A percentile compares a stretch with the other conserved stretches of the same genome.
phyloP scores from a whole-genome alignment of 2,113 vertebrate genomes.

The Cygnus buccinator region DNA sequence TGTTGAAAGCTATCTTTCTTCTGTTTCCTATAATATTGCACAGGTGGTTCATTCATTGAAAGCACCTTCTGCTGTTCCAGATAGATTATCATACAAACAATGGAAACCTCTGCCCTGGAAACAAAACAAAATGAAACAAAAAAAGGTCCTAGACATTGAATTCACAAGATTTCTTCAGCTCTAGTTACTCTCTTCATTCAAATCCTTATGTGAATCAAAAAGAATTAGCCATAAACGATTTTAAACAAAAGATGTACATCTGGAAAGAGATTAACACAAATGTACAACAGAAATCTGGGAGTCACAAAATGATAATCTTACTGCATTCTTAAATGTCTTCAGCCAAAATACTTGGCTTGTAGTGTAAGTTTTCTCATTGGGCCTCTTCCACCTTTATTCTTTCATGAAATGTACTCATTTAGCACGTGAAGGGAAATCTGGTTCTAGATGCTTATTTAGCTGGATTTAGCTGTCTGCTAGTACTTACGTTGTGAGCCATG shows the following conservation, averaged over 20 bases:
- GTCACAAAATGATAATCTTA: neutral
- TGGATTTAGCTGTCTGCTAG: neutral
- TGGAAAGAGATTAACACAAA: neutral
- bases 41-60: constrained; percentile 71
- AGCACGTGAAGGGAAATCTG: neutral
- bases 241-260: constrained; percentile 21
- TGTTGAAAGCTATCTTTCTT: constrained; percentile 52
- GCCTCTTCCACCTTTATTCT: neutral
- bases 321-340: constrained; percentile 5
- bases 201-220: constrained; percentile 42
- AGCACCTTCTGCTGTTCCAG: constrained; percentile 57
- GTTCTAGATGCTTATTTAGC: neutral
- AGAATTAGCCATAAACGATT: constrained; percentile 10
- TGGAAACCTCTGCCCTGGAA: constrained; percentile 58
- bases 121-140: neutral
- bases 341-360: neutral
- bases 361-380: neutral
- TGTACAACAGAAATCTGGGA: neutral
- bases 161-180: constrained; percentile 14
- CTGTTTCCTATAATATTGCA: constrained; percentile 40
- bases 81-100: constrained; percentile 66
- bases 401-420: neutral
- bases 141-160: constrained; percentile 2
- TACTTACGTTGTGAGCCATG: neutral
- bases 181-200: constrained; percentile 24